phyloP scores from a whole-genome alignment of 2,113 vertebrate genomes.

The Mastomys natalensis region DNA sequence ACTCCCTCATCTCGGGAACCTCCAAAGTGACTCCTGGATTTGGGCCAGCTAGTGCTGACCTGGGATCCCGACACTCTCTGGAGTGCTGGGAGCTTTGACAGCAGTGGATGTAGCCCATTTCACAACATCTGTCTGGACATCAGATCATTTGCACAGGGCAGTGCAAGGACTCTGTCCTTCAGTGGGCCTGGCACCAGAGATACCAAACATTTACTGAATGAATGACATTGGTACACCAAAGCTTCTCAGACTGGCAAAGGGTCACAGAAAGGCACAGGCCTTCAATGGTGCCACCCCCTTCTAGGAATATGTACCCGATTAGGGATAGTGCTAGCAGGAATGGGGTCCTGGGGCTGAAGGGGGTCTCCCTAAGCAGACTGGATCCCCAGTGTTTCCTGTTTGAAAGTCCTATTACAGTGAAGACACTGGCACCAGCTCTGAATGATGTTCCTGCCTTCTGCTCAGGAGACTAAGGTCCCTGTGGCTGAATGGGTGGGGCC shows the following conservation, averaged over 20 bases:
- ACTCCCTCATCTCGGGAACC: not conserved
- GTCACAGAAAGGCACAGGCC: not conserved
- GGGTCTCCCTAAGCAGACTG: not conserved
- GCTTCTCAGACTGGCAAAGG: not conserved
- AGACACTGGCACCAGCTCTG: not conserved
- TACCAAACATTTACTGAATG: conserved; percentile 44
- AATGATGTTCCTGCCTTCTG: not conserved
- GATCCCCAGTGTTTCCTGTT: not conserved
- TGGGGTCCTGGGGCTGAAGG: not conserved
- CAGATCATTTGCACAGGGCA: not conserved
- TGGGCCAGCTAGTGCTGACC: not conserved
- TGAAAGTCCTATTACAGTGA: not conserved
- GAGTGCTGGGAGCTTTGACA: not conserved
- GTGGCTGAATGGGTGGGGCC: not conserved
- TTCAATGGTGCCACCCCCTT: not conserved
- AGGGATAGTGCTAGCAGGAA: accelerated
- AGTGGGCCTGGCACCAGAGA: conserved; percentile 56
- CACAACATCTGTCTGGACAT: conserved; percentile 30
- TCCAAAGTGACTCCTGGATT: not conserved
- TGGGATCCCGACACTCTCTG: not conserved
- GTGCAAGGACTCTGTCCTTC: conserved; percentile 58
- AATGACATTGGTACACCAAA: not conserved
- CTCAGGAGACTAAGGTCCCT: not conserved
- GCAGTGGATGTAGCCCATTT: conserved; percentile 34
- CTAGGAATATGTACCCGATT: not conserved